Conservation (phyloP, 1,140 invertebrate genomes). For the Pteromalus puparum region DNA sequence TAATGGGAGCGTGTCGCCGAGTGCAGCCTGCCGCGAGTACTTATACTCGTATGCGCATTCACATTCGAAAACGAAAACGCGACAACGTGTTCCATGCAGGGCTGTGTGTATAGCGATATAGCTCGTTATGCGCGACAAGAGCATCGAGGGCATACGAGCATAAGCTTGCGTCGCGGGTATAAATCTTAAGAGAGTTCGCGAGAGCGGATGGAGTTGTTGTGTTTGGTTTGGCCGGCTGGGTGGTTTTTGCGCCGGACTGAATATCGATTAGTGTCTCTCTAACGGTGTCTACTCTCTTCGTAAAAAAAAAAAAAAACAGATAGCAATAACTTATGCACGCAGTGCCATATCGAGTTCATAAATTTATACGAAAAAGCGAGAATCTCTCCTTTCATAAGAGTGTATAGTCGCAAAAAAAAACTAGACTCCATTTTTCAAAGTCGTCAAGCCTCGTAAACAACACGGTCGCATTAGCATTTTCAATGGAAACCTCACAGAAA, state of each 20-base stretch:
- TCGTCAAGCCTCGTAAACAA: background rate
- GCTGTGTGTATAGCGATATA: background rate
- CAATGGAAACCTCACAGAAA: background rate
- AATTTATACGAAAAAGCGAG: background rate
- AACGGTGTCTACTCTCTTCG: too few species aligned
- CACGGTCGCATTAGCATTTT: background rate
- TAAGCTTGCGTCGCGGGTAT: background rate
- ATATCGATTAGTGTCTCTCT: background rate
- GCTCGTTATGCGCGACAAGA: slow-evolving; percentile 6
- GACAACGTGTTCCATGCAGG: background rate
- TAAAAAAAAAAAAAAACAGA: too few species aligned
- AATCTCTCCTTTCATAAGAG: too few species aligned
- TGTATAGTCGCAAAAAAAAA: too few species aligned
- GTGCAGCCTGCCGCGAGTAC: background rate
- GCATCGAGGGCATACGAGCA: background rate
- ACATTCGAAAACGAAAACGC: slow-evolving; percentile 6
- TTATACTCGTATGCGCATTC: too few species aligned
- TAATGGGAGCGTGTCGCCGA: slow-evolving; percentile 5
- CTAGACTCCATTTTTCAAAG: background rate
- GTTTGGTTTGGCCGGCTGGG: background rate
- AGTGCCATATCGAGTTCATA: background rate
- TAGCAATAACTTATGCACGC: too few species aligned
- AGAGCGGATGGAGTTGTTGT: background rate
- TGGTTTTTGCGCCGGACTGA: background rate
- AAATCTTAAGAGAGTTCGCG: background rate